Base-by-base conservation (phyloP, 2,113 vertebrate species). In the Notarius lentiginosus region DNA sequence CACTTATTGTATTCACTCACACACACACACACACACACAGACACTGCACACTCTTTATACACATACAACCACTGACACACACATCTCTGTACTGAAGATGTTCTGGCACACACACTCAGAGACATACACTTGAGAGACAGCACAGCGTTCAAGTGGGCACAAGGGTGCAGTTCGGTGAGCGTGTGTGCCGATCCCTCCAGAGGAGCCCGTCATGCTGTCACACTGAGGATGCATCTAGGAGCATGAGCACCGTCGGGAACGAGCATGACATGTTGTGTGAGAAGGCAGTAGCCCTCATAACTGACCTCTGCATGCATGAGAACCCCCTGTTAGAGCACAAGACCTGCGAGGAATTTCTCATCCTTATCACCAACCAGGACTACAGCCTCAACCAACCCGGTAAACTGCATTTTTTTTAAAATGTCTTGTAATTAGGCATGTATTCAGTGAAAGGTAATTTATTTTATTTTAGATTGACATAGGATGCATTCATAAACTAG, bases 211-310 rank as follows among this genome's bases (percentile, higher is more conserved):
- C 60, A 91, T 90, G 79, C 92, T 86, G 86, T 79, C 47, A 90
- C 90, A 80, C 93, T 87, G 92, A 93, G 90, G 93, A 95, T 94
- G 95, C 93, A 89, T 91, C 92, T 91, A 92, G 90, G 94, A 96
- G 94, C 94, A 96, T 96, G 95, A 95, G 92, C 93, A 91, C 95
- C 89, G 92, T 92, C 90, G 91, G 91, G 90, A 94, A 93, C 92
- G 93, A 95, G 88, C 86, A 95, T 95, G 95, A 95, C 93, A 94
- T 94, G 94, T 90, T 95, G 91, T 96, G 95, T 94, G 94, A 95
- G 93, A 95, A 87, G 93, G 95, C 95, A 58, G 93, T 95, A 92
- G 94, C 95, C 93, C 94, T 96, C 47, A 92, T 96, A 89, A 93
- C 95, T 93, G 95, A 96, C 94, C 95, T 96, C 58, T 96, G 95